Conservation (phyloP, 2,113 vertebrate genomes). For the Oryzias curvinotus region DNA sequence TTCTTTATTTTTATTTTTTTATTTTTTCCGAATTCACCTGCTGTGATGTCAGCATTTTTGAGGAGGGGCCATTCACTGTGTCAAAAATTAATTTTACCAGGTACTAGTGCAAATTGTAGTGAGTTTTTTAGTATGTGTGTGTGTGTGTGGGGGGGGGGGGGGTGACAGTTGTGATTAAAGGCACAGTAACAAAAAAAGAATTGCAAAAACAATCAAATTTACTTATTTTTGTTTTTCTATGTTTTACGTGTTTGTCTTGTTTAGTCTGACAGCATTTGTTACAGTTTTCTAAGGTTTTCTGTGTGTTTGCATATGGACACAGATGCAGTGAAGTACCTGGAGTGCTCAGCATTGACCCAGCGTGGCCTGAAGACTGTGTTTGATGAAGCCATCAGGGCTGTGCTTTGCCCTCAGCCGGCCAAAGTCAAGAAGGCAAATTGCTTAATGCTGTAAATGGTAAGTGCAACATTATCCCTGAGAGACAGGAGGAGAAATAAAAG, state of each 20-base stretch:
- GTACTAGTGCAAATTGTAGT: too few species aligned
- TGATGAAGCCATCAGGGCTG: slow-evolving; percentile 89
- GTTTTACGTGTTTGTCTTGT: too few species aligned
- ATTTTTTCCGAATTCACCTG: too few species aligned
- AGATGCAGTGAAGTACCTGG: slow-evolving; percentile 91
- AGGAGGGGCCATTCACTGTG: too few species aligned
- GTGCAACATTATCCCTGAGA: background rate
- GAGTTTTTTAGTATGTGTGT: background rate
- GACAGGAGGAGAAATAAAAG: background rate
- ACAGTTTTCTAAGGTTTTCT: background rate
- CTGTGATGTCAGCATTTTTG: too few species aligned
- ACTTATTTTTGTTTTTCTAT: too few species aligned
- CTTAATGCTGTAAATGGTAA: slow-evolving; percentile 80
- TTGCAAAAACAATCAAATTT: too few species aligned
- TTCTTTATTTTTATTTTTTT: too few species aligned
- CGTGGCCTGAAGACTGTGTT: slow-evolving; percentile 91
- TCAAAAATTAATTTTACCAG: too few species aligned
- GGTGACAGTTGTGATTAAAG: too few species aligned
- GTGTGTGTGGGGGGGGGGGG: background rate
- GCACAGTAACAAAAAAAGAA: too few species aligned
- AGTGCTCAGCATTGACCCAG: slow-evolving; percentile 91
- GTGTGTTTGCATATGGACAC: background rate
- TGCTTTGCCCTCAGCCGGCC: slow-evolving; percentile 86
- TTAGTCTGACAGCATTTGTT: too few species aligned
- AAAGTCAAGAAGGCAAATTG: slow-evolving; percentile 81